A percentile compares a stretch with the other conserved stretches of the same genome.
Conservation (phyloP, 2,888 invertebrate species). For the Kryphioiulus occultus region DNA sequence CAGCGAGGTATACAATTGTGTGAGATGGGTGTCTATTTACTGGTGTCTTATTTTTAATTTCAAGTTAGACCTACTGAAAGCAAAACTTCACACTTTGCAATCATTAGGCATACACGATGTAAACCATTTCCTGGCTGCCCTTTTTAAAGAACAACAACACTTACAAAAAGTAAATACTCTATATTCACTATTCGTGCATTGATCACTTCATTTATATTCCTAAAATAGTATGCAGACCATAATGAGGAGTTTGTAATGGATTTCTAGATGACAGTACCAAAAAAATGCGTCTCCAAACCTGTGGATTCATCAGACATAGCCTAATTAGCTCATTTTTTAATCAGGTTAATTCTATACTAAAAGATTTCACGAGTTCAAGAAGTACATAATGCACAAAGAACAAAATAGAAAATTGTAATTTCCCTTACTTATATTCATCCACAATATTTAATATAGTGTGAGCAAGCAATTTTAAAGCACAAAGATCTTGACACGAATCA, state of each 20-base stretch:
- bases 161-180: no score
- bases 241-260: no score
- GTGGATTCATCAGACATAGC: not conserved
- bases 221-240: no score
- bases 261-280: no score
- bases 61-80: not conserved
- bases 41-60: not conserved
- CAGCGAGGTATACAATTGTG: not conserved
- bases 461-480: constrained; percentile 11
- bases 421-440: not conserved
- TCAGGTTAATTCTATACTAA: not conserved
- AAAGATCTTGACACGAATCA: constrained; percentile 23
- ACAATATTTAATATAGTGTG: not conserved
- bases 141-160: not conserved
- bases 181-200: no score
- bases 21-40: not conserved
- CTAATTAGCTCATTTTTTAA: not conserved
- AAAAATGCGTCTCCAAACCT: no score
- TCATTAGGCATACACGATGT: not conserved
- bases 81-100: not conserved
- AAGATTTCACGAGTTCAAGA: not conserved
- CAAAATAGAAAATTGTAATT: not conserved
- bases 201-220: no score
- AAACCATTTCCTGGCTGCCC: not conserved
- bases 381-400: not conserved